Evolutionary conservation across 2,113 vertebrate species (phyloP), one percentile per base, ranked within the genome.

Genomic region (Corythoichthys intestinalis): DNA sequence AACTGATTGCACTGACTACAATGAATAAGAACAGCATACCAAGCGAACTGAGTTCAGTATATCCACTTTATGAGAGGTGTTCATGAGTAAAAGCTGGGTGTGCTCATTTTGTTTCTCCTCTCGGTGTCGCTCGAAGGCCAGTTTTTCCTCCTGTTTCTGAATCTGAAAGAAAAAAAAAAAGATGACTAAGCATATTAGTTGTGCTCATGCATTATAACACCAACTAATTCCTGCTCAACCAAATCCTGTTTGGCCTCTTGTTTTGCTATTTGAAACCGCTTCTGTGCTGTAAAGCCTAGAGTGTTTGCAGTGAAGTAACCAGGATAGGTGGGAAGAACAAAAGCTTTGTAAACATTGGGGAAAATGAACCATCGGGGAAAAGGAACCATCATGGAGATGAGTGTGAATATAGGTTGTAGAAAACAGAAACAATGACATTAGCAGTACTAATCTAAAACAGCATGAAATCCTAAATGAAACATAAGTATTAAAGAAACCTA

Each of bases 11-110:
- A 14, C 34, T 37, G 2, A 44, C 9, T 2, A 15, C 8, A 37
- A 65, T 15, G 15, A 49, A 10, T 38, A 28, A 17, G 17, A 44
- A 41, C 1, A 5, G 4, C 1, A 37, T 65, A 97, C 97, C 94
- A 95, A 89, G 79, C 88, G 94, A 78, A 98, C 94, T 0, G 94
- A 94, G 88, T 94, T 92, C 39, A 98, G 91, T 13, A 98, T 90
- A 87, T 92, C 94, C 0, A 93, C 94, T 75, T 95, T 98, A 69
- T 91, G 93, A 1, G 73, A 92, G 70, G 4, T 89, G 85, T 90
- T 93, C 85, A 94, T 91, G 65, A 94, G 89, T 0, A 96, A 66
- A 1, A 99, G 92, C 80, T 96, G 91, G 0, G 94, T 87, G 0
- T 96, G 94, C 15, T 96, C 93, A 1, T 92, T 90, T 65, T 96